phyloP scores from a whole-genome alignment of 2,797 vertebrate species.

The Merluccius polli region DNA sequence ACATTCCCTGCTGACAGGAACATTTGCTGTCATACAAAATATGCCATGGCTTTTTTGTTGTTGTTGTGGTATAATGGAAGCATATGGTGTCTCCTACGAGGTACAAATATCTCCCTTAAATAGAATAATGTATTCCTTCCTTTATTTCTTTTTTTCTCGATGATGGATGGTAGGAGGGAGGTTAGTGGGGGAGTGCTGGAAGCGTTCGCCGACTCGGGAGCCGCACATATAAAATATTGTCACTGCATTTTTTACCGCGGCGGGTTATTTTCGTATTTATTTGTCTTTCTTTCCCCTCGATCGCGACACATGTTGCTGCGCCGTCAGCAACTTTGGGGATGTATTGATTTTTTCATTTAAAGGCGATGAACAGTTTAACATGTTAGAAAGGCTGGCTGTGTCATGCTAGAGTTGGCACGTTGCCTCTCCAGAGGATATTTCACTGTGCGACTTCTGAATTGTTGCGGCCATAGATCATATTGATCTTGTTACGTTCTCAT shows the following conservation, averaged over 20 bases:
- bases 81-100: conserved; percentile 32
- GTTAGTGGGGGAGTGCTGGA: conserved; percentile 5
- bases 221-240: conserved; percentile 38
- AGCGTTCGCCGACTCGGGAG: conserved; percentile 21
- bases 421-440: conserved; percentile 48
- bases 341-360: conserved; percentile 49
- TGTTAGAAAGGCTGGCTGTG: conserved; percentile 40
- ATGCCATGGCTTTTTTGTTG: conserved; percentile 9
- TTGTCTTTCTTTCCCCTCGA: conserved; percentile 15
- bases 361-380: conserved; percentile 33
- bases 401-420: conserved; percentile 17
- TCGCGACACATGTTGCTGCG: conserved; percentile 33
- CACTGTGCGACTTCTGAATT: conserved; percentile 48
- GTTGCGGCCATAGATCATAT: conserved; percentile 41
- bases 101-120: conserved; percentile 43
- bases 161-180: conserved; percentile 55
- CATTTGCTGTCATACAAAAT: conserved; percentile 40
- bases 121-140: conserved; percentile 42
- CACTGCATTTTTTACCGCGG: conserved; percentile 17
- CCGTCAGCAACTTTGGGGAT: conserved; percentile 42
- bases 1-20: conserved; percentile 52
- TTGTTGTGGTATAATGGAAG: conserved; percentile 37
- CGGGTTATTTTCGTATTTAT: conserved; percentile 34
- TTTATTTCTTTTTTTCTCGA: conserved; percentile 35
- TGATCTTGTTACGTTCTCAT: conserved; percentile 11